Percentiles rank a stretch among this genome's conserved stretches.
Evolutionary conservation across 2,797 vertebrate genomes (phyloP).

Genomic region (Masticophis lateralis): DNA sequence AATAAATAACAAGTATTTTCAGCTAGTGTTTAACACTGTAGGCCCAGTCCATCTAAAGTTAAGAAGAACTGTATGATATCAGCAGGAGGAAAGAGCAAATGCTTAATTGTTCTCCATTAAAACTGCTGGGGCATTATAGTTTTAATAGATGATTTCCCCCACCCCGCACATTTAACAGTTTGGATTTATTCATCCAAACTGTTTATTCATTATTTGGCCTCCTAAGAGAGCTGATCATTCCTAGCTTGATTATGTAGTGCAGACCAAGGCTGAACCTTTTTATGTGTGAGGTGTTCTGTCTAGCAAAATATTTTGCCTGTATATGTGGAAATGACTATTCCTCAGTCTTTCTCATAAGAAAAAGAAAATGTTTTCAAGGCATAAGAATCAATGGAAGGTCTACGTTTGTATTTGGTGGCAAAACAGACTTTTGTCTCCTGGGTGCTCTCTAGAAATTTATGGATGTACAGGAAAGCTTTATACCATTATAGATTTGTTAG

Average conservation of each 20-base stretch:
- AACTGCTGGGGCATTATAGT: background rate
- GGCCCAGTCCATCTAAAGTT: background rate
- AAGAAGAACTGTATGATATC: background rate
- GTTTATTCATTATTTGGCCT: too few species aligned
- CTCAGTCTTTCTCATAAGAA: background rate
- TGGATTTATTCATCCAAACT: background rate
- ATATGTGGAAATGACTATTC: background rate
- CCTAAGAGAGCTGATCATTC: background rate
- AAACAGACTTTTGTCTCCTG: background rate
- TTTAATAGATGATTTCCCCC: background rate
- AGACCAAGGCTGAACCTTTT: background rate
- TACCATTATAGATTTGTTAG: background rate
- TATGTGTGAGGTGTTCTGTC: background rate
- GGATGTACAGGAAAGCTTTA: background rate
- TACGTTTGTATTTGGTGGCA: background rate
- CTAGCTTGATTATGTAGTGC: background rate
- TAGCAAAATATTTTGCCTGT: background rate
- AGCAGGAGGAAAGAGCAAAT: background rate
- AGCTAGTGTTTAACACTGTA: background rate
- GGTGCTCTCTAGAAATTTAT: background rate
- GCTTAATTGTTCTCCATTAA: background rate
- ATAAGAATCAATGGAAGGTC: background rate
- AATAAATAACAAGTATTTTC: background rate
- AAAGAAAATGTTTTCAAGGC: background rate
- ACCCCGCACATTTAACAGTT: background rate